Percentiles rank a stretch among this genome's conserved stretches.
Conservation (phyloP, 2,113 vertebrate genomes). For the Anguilla rostrata region DNA sequence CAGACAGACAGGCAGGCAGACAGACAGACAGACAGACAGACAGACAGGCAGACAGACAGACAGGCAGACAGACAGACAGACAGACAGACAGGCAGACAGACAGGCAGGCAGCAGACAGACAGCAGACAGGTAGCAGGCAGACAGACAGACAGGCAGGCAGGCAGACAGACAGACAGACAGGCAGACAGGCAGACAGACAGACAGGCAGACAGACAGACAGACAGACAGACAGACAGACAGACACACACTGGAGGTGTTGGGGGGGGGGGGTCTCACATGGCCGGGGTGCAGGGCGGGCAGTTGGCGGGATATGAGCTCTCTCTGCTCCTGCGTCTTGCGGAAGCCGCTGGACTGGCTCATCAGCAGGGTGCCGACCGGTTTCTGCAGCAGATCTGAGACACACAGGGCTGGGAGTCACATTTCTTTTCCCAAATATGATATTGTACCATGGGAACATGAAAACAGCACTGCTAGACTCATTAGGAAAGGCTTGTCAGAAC, state of each 20-base stretch:
- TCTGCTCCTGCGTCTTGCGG: conserved; percentile 78
- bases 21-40: neutral
- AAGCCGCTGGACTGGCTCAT: conserved; percentile 78
- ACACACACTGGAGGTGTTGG: neutral
- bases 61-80: neutral
- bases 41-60: neutral
- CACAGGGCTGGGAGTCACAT: neutral
- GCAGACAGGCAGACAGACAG: neutral
- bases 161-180: neutral
- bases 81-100: neutral
- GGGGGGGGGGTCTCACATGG: conserved; percentile 63
- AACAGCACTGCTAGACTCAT: neutral
- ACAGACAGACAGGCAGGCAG: neutral
- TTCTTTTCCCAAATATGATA: too few relatives aligned
- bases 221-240: neutral
- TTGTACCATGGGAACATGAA: neutral
- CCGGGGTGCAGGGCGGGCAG: conserved; percentile 69
- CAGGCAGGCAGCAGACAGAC: neutral
- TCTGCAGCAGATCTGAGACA: conserved; percentile 70
- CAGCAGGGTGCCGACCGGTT: conserved; percentile 73
- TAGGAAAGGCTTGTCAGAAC: too few relatives aligned
- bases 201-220: neutral
- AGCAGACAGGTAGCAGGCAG: neutral
- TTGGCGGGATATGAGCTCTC: conserved; percentile 67
- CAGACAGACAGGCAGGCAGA: neutral